Evolutionary conservation across 1,140 invertebrate genomes (phyloP), one percentile per base, ranked within the genome.

Genomic region (Prorops nasuta): DNA sequence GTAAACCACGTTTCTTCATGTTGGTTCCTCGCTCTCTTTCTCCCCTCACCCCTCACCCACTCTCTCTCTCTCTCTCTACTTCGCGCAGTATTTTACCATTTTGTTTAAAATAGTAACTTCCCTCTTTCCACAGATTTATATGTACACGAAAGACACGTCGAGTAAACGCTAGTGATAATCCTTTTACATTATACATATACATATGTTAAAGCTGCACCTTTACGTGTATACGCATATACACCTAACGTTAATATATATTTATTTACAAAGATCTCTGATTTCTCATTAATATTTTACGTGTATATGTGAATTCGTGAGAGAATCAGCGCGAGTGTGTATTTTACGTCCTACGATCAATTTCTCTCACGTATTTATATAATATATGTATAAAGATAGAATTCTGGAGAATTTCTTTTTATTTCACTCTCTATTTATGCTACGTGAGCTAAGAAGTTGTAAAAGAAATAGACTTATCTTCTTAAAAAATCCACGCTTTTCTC

Each of bases 221-320:
- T 41, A 54, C 43, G 47, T 52, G 39, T 56, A 58, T 48, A 58
- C 22, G 36, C 39, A 54, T 56, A 54, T 48, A 63, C 56, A 46
- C 51, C 24, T 61, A 58, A 55, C 24, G 37, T 54, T 38, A 42
- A 20, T n/a, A n/a, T n/a, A n/a, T 44, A 24, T 1, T 36, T 64
- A 64, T 65, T 31, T 64, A 65, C 56, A 64, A 51, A 49, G 48
- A 59, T 35, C 35, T n/a, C n/a, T n/a, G n/a, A n/a, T n/a, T n/a
- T n/a, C n/a, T n/a, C n/a, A n/a, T n/a, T n/a, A n/a, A n/a, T n/a
- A n/a, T n/a, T n/a, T n/a, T 32, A 22, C 18, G 15, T 37, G 15
- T 12, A 37, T 37, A 37, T 17, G 36, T 7, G 15, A 37, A 22
- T 14, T 4, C n/a, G 17, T 12, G 19, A 15, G 4, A n/a, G n/a